Conservation (phyloP, 2,113 vertebrate genomes). For the Petroica traversi region DNA sequence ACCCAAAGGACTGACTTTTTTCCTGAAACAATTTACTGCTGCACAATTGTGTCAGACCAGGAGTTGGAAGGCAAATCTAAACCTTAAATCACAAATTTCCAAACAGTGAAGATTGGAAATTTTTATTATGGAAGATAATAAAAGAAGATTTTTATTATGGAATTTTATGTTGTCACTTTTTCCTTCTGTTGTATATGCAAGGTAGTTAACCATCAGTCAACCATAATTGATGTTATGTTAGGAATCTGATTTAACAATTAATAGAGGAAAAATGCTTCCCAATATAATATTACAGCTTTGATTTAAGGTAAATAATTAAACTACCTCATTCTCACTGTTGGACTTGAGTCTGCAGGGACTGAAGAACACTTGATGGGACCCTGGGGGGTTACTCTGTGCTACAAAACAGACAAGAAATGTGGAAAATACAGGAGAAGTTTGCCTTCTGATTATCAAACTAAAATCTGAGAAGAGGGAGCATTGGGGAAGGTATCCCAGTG, state of each 20-base stretch:
- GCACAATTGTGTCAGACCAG: rapidly evolving
- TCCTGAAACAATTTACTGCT: background rate
- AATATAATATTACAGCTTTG: background rate
- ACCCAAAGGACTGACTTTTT: background rate
- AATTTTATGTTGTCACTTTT: background rate
- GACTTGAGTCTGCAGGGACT: background rate
- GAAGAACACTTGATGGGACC: background rate
- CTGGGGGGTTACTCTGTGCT: background rate
- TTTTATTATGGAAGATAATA: background rate
- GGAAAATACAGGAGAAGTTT: background rate
- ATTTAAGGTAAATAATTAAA: background rate
- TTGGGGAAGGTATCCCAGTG: background rate
- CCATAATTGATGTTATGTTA: background rate
- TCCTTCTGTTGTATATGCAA: background rate
- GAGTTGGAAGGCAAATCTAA: background rate
- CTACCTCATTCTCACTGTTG: background rate
- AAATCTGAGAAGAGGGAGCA: background rate
- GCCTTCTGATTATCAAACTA: background rate
- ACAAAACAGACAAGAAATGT: background rate
- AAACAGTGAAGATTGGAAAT: background rate
- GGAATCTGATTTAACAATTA: background rate
- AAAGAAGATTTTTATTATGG: background rate
- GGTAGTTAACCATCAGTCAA: background rate
- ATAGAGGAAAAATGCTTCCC: background rate
- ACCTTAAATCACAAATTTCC: background rate